These are phyloP conservation scores for Galerucella calmariensis DNA, from an alignment of 2,888 invertebrate genomes.

Conservation along the genomic window DNA sequence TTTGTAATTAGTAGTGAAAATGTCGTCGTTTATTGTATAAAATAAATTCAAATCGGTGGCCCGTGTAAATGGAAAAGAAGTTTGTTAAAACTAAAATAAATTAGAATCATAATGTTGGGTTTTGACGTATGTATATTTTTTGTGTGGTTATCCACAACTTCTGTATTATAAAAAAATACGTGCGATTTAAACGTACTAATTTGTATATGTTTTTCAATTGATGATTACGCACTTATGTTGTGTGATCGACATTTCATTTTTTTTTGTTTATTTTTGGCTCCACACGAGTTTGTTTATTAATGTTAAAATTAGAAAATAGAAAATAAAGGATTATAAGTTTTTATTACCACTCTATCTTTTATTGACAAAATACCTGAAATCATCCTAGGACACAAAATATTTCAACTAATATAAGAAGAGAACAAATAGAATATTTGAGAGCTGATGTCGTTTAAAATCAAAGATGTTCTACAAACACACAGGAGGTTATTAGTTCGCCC, in stretches of 20 bases:
- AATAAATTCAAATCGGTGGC: slow-evolving; percentile 34
- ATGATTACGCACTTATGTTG: slow-evolving; percentile 51
- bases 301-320: slow-evolving; percentile 59
- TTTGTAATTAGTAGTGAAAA: slow-evolving; percentile 50
- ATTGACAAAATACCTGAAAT: not conserved
- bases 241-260: slow-evolving; percentile 49
- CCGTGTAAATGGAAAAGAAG: slow-evolving; percentile 25
- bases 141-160: slow-evolving; percentile 31
- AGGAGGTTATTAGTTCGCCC: no score
- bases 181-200: slow-evolving; percentile 39
- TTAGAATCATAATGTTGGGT: slow-evolving; percentile 2
- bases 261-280: slow-evolving; percentile 51
- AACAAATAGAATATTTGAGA: no score
- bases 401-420: no score
- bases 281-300: slow-evolving; percentile 58
- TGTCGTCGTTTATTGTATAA: slow-evolving; percentile 39
- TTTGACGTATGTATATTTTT: slow-evolving; percentile 19
- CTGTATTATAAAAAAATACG: slow-evolving; percentile 43
- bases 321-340: slow-evolving; percentile 62
- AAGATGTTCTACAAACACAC: no score
- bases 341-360: slow-evolving; percentile 53
- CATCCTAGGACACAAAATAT: no score
- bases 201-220: slow-evolving; percentile 49
- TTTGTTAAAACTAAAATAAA: not conserved
- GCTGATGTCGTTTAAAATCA: no score